Evolutionary conservation across 2,797 vertebrate genomes (phyloP), one percentile per base, ranked within the genome.

Genomic region (Gephyroberyx darwinii): DNA sequence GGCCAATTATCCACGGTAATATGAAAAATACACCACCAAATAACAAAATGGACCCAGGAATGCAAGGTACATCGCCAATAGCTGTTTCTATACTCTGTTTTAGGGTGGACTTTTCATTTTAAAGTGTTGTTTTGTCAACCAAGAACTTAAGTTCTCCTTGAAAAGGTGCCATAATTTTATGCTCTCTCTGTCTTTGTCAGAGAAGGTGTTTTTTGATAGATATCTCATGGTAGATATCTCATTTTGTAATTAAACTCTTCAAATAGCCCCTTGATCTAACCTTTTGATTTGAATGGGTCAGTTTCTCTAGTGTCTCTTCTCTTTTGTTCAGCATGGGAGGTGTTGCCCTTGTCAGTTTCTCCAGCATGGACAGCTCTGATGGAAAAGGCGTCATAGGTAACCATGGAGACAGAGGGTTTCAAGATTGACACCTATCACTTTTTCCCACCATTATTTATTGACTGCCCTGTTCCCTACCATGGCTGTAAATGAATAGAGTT

Each of bases 311-410:
- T 16, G 0, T 75, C 8, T 64, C 50, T 88, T 81, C 8, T 64
- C 51, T 88, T 80, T 62, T 83, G 72, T 75, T 68, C 68, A 98
- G 97, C 86, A 96, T 99, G 90, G 97, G 96, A 77, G 97, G 97
- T 3, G 95, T 98, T 54, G 94, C 95, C 39, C 94, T 98, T 5
- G 97, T 99, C 78, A 98, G 97, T 82, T 87, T 98, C 78, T 98
- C 97, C 67, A 96, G 94, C 82, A 94, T 95, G 91, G 96, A 96
- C 75, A 94, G 88, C 66, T 92, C 95, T 26, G 84, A 93, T 77
- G 96, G 92, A 78, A 96, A 95, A 88, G 93, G 95, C 72, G 91
- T 91, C 50, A 90, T 92, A 90, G 97, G 97, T 98, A 95, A 86
- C 19, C 39, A 47, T 50, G 37, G 52, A 61, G 9, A 61, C 19